These are phyloP conservation scores for Oasisia sp. DNA, from an alignment of 2,888 invertebrate species.

Conservation along the genomic window DNA sequence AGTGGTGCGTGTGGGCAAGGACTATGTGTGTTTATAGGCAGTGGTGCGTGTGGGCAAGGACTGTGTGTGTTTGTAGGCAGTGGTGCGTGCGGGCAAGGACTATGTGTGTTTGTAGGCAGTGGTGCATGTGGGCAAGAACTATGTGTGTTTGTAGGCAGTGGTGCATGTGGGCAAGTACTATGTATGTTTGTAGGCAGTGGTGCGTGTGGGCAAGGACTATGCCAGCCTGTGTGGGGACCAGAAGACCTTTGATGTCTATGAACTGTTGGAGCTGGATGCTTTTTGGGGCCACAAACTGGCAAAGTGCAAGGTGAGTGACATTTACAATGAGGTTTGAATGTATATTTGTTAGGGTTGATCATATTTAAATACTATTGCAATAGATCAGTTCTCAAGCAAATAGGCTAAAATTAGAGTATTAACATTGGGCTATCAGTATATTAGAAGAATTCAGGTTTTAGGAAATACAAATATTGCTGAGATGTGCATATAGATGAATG, in stretches of 20 bases:
- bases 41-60: too few relatives aligned
- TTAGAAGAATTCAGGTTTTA: neutral
- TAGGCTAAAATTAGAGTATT: neutral
- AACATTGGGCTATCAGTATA: too few relatives aligned
- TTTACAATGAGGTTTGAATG: neutral
- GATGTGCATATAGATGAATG: neutral
- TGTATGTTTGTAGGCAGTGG: neutral
- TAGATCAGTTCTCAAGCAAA: neutral
- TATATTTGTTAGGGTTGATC: neutral
- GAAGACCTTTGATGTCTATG: neutral
- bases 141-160: neutral
- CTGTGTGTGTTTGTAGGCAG: neutral
- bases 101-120: neutral
- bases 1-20: too few relatives aligned
- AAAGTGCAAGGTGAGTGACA: neutral
- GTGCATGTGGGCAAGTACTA: neutral
- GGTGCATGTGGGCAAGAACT: neutral
- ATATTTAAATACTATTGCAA: neutral
- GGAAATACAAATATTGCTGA: neutral
- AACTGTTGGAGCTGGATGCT: neutral
- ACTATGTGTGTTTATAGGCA: too few relatives aligned
- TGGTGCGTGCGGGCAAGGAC: neutral
- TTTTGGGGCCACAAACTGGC: neutral
- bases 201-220: conserved; percentile 2
- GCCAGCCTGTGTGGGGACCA: neutral